phyloP scores from a whole-genome alignment of 2,888 invertebrate species.

The Linnaemya vulpina region DNA sequence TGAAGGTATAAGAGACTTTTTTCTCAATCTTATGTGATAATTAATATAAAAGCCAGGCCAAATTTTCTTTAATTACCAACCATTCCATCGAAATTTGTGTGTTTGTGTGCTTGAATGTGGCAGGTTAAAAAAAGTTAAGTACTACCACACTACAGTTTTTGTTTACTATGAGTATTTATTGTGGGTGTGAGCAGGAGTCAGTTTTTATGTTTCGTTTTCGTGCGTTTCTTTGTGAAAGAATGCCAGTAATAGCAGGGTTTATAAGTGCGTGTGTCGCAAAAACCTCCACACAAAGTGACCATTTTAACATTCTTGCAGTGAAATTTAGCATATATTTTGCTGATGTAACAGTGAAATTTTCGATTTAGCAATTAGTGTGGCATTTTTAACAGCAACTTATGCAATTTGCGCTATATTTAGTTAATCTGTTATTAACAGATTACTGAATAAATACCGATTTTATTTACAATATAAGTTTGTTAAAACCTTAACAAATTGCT shows the following conservation, averaged over 20 bases:
- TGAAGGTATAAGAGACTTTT: background rate
- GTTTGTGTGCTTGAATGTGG: conserved; percentile 7
- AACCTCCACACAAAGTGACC: no score
- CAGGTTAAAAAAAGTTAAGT: conserved; percentile 1
- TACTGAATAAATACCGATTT: no score
- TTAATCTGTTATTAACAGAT: no score
- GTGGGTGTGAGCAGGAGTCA: conserved; percentile 24
- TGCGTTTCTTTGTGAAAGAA: conserved; percentile 25
- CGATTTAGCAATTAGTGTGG: no score
- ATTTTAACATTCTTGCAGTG: no score
- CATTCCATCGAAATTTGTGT: conserved; percentile 14
- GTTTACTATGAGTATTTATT: conserved; percentile 21
- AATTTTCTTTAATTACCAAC: background rate
- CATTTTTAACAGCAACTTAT: no score
- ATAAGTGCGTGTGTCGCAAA: conserved; percentile 5
- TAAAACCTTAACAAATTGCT: no score
- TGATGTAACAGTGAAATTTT: no score
- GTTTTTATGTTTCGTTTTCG: conserved; percentile 41
- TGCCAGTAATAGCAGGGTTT: background rate
- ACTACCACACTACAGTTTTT: conserved; percentile 55
- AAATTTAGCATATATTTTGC: no score
- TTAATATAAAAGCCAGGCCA: background rate
- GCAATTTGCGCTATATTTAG: no score
- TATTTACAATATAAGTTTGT: no score
- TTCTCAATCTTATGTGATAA: no score